Base-by-base conservation (phyloP, 1,140 invertebrate species). In the Drosophila kepulauana region DNA sequence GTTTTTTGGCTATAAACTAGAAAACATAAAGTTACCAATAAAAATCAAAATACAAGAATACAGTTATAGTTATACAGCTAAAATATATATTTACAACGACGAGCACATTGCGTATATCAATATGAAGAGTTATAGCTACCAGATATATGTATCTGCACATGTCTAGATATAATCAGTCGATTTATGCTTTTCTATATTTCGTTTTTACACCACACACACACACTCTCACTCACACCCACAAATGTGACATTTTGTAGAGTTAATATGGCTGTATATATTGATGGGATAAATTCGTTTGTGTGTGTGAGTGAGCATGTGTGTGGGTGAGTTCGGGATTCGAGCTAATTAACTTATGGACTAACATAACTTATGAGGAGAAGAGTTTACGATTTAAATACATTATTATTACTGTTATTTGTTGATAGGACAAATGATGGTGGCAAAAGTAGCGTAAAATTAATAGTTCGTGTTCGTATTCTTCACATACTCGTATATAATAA, bases 101-200 rank as follows among this genome's bases (percentile, higher is more conserved):
- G 67, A 68, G 58, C 52, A 58, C 45, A 64, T 58, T 73, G 51
- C 61, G 46, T 65, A 67, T 67, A 71, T 82, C 67, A 77, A 77
- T 75, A 66, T 79, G 72, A 67, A 78, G 75, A 58, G 30, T 71
- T 84, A 88, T 87, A 71, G 61, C 71, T 69, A 69, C 20, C 65
- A 62, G 64, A 68, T 75, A 65, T 35, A 73, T 73, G 54, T 57
- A 66, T 66, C 79, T 70, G 59, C 66, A 67, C 67, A 79, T 87
- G 66, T 82, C 78, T 88, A 88, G 73, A 79, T 87, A 77, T 87
- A 87, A 87, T 87, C 82, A 87, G 82, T 87, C 82, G 84, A 87
- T 82, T 82, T 87, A 82, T 86, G 73, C 61, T 75, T 66, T 75
- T 72, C 35, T 72, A 70, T 71, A 68, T 62, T 69, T 76, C 54